A percentile compares a stretch with the other conserved stretches of the same genome.
Evolutionary conservation across 2,113 vertebrate species (phyloP).

Genomic region (Tachysurus fulvidraco): DNA sequence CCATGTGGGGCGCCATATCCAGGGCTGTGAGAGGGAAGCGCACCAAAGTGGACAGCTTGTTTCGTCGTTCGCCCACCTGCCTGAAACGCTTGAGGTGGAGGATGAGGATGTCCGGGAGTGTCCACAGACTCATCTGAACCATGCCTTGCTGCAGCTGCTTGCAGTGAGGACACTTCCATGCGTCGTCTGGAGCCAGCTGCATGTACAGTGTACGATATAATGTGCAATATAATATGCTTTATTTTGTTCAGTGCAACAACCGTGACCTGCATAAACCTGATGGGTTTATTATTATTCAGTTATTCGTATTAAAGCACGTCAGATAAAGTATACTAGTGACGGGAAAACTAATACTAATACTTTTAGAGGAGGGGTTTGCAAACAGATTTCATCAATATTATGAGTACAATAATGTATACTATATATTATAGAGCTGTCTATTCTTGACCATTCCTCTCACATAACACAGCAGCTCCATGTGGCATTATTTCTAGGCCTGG

Average conservation of each 20-base stretch:
- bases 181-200: conserved; percentile 92
- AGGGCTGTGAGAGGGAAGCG: conserved; percentile 84
- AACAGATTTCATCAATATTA: background rate
- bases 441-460: background rate
- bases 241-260: background rate
- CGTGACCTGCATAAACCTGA: background rate
- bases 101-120: conserved; percentile 93
- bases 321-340: background rate
- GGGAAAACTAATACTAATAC: background rate
- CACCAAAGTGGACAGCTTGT: conserved; percentile 94
- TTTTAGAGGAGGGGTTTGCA: background rate
- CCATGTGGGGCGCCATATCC: conserved; percentile 93
- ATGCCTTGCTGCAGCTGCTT: conserved; percentile 90
- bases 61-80: conserved; percentile 86
- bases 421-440: background rate
- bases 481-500: background rate
- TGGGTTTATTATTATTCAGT: background rate
- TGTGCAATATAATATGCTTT: no score
- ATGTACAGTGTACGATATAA: background rate
- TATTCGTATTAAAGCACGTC: background rate
- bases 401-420: background rate
- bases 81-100: conserved; percentile 95
- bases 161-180: conserved; percentile 95
- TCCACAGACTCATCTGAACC: conserved; percentile 97
- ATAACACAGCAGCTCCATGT: background rate